Conservation (phyloP, 2,797 vertebrate species). For the Notoglanidium macrostoma region DNA sequence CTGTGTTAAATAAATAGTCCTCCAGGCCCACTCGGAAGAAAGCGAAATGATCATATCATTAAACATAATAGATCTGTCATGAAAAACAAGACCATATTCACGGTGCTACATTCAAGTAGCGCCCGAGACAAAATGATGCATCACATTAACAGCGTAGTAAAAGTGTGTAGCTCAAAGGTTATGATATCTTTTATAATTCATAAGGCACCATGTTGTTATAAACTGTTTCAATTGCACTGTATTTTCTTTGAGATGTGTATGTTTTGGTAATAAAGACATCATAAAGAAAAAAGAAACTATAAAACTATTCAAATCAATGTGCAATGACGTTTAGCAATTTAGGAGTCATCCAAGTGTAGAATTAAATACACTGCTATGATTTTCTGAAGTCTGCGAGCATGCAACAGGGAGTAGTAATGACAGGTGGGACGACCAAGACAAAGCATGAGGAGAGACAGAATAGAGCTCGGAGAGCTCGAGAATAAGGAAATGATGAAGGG, state of each 20-base stretch:
- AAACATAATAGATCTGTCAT: slow-evolving; percentile 63
- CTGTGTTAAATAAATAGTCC: slow-evolving; percentile 61
- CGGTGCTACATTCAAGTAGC: slow-evolving; percentile 54
- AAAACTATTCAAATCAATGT: slow-evolving; percentile 7
- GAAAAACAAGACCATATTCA: slow-evolving; percentile 58
- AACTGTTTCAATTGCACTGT: slow-evolving; percentile 36
- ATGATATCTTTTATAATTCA: slow-evolving; percentile 45
- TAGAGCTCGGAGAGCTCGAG: slow-evolving; percentile 22
- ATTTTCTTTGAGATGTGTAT: slow-evolving; percentile 14
- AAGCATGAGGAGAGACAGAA: slow-evolving; percentile 34
- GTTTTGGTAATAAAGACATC: slow-evolving; percentile 11
- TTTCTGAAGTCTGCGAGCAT: slow-evolving; percentile 20
- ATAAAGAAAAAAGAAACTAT: not conserved
- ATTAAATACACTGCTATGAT: slow-evolving; percentile 31
- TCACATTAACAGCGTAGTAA: slow-evolving; percentile 44
- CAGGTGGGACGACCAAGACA: slow-evolving; percentile 35
- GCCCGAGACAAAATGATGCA: slow-evolving; percentile 43
- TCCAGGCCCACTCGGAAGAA: slow-evolving; percentile 57
- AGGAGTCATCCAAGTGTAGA: slow-evolving; percentile 16
- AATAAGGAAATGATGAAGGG: slow-evolving; percentile 45
- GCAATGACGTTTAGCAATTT: slow-evolving; percentile 17
- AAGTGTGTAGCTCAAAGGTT: slow-evolving; percentile 45
- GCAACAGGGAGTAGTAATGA: slow-evolving; percentile 43
- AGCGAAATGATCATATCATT: slow-evolving; percentile 64
- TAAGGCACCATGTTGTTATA: slow-evolving; percentile 5